These are phyloP conservation scores for Pangasius mekongensis DNA, from an alignment of 2,797 vertebrate genomes.

Conservation along the genomic window DNA sequence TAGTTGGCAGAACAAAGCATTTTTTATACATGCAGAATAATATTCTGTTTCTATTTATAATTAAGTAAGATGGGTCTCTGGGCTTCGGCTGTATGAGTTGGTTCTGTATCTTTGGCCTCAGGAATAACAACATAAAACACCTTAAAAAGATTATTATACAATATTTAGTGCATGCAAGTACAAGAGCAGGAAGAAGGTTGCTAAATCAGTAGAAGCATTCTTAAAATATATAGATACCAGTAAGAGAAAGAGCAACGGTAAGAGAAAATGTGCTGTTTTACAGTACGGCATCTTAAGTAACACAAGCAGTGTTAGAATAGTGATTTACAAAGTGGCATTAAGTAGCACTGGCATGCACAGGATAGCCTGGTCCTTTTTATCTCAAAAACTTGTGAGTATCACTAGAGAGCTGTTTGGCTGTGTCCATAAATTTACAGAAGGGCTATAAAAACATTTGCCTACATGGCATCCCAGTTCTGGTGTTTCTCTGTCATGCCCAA, in stretches of 20 bases:
- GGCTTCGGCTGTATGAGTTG: neutral
- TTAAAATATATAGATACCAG: neutral
- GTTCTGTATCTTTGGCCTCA: neutral
- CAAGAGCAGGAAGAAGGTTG: neutral
- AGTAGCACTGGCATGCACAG: neutral
- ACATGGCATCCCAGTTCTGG: neutral
- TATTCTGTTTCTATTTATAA: neutral
- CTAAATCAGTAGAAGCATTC: neutral
- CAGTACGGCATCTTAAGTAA: neutral
- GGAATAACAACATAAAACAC: neutral
- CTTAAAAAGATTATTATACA: neutral
- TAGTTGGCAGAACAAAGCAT: neutral
- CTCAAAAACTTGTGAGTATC: neutral
- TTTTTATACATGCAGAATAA: neutral
- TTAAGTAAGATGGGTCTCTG: neutral
- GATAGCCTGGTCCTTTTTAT: neutral
- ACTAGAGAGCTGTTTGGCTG: neutral
- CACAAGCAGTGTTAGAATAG: neutral
- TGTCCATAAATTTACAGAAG: neutral
- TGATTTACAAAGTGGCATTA: neutral
- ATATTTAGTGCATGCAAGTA: neutral
- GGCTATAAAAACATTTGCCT: neutral
- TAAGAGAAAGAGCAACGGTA: neutral
- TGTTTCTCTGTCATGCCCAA: neutral
- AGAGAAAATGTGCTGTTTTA: neutral